Percentiles rank a stretch among this genome's conserved stretches.
These are phyloP conservation scores for Bicyclus anynana DNA, from an alignment of 1,140 invertebrate genomes.

Conservation along the genomic window DNA sequence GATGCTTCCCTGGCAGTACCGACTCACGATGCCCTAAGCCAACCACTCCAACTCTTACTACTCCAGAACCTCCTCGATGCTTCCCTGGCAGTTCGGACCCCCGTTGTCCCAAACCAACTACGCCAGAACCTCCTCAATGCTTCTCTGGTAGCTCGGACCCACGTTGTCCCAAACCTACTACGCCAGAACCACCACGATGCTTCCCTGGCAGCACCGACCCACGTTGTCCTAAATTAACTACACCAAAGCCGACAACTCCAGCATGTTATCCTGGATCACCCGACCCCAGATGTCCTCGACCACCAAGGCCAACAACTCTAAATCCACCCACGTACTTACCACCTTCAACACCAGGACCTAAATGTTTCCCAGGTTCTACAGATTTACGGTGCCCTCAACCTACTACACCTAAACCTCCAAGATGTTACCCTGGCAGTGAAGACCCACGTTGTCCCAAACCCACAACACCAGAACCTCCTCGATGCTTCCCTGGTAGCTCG, in stretches of 20 bases:
- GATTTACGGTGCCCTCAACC: slow-evolving; percentile 60
- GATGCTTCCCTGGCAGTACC: slow-evolving; percentile 51
- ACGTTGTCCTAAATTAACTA: too few species aligned
- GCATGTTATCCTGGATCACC: too few species aligned
- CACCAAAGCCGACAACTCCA: too few species aligned
- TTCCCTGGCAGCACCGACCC: too few species aligned
- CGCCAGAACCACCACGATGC: slow-evolving; percentile 30
- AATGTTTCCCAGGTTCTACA: slow-evolving; percentile 54
- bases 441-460: slow-evolving; percentile 10
- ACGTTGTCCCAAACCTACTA: slow-evolving; percentile 30
- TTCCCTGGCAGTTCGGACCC: slow-evolving; percentile 48
- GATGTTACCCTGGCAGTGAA: too few species aligned
- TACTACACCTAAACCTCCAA: slow-evolving; percentile 20
- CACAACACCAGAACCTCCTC: slow-evolving; percentile 1
- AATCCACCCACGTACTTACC: slow-evolving; percentile 37
- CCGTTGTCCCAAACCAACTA: slow-evolving; percentile 43
- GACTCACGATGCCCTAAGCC: slow-evolving; percentile 53
- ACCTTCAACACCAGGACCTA: slow-evolving; percentile 11
- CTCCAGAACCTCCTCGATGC: slow-evolving; percentile 30
- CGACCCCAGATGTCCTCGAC: too few species aligned
- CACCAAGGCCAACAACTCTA: slow-evolving; percentile 28
- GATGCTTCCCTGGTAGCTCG: background rate
- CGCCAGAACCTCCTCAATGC: slow-evolving; percentile 34
- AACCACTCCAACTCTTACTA: slow-evolving; percentile 29
- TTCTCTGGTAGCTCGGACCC: slow-evolving; percentile 54